Evolutionary conservation across 2,797 vertebrate species (phyloP).

Genomic region (Acanthurus tractus): DNA sequence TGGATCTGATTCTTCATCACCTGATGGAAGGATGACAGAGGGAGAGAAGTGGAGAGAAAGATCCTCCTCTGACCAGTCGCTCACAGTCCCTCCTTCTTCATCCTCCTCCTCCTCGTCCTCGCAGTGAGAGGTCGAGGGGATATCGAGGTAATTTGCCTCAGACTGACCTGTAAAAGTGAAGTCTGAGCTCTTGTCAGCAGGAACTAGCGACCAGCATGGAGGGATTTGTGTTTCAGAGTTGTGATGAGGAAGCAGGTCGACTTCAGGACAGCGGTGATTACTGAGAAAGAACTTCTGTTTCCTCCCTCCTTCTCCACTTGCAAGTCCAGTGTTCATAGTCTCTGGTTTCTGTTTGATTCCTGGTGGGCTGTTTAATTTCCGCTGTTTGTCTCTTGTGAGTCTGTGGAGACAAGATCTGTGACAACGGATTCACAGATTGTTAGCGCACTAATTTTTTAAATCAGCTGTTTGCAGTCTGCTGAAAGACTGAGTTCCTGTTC

Average conservation of each 20-base stretch:
- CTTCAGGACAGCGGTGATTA: constrained; percentile 63
- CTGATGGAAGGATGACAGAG: constrained; percentile 61
- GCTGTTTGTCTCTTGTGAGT: neutral
- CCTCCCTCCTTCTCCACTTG: neutral
- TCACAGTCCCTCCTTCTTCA: constrained; percentile 68
- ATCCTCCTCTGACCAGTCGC: constrained; percentile 79
- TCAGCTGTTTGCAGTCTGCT: neutral
- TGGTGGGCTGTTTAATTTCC: neutral
- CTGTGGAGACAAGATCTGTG: neutral
- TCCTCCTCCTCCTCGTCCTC: constrained; percentile 13
- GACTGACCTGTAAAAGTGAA: constrained; percentile 20
- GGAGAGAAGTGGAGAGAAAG: constrained; percentile 75
- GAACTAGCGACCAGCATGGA: neutral
- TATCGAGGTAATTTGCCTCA: constrained; percentile 74
- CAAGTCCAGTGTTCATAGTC: constrained; percentile 24
- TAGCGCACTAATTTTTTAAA: neutral
- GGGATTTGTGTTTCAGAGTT: neutral
- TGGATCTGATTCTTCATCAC: constrained; percentile 72
- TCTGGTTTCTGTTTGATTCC: neutral
- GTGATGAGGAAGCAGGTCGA: constrained; percentile 35
- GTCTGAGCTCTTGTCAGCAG: neutral
- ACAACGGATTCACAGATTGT: neutral
- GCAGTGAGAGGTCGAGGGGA: constrained; percentile 72
- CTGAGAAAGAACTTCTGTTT: constrained; percentile 45
- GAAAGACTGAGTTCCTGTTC: neutral